Percentiles rank a stretch among this genome's conserved stretches.
phyloP scores from a whole-genome alignment of 2,888 invertebrate genomes.

The Melinaea marsaeus region DNA sequence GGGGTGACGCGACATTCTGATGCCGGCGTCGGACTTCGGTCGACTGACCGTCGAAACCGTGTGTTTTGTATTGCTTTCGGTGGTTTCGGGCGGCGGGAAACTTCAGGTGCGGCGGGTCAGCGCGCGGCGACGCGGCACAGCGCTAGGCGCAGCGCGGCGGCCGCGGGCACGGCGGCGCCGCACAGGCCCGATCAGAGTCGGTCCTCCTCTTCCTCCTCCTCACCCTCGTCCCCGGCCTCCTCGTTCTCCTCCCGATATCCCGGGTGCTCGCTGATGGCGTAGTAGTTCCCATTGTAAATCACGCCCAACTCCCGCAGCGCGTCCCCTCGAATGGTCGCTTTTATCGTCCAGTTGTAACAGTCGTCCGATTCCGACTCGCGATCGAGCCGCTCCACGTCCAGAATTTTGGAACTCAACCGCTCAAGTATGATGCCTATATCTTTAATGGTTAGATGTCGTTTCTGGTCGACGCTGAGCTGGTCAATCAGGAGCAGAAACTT shows the following conservation, averaged over 20 bases:
- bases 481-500: constrained; percentile 95
- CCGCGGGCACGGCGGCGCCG: constrained; percentile 72
- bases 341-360: constrained; percentile 98
- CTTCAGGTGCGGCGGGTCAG: constrained; percentile 36
- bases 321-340: constrained; percentile 95
- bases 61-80: constrained; percentile 21
- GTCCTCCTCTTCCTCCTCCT: constrained; percentile 89
- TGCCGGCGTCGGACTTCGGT: constrained; percentile 25
- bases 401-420: constrained; percentile 93
- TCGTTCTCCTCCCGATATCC: constrained; percentile 94
- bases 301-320: constrained; percentile 93
- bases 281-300: constrained; percentile 96
- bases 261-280: constrained; percentile 96
- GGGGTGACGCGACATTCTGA: background rate
- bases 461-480: constrained; percentile 94
- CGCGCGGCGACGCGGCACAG: constrained; percentile 63
- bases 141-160: constrained; percentile 65
- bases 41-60: constrained; percentile 18
- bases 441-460: constrained; percentile 94
- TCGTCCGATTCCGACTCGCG: constrained; percentile 95
- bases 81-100: constrained; percentile 20
- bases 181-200: constrained; percentile 79
- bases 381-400: constrained; percentile 94
- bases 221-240: constrained; percentile 89
- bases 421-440: constrained; percentile 97